These are phyloP conservation scores for Rhabdornis inornatus DNA, from an alignment of 2,113 vertebrate species.

Conservation along the genomic window DNA sequence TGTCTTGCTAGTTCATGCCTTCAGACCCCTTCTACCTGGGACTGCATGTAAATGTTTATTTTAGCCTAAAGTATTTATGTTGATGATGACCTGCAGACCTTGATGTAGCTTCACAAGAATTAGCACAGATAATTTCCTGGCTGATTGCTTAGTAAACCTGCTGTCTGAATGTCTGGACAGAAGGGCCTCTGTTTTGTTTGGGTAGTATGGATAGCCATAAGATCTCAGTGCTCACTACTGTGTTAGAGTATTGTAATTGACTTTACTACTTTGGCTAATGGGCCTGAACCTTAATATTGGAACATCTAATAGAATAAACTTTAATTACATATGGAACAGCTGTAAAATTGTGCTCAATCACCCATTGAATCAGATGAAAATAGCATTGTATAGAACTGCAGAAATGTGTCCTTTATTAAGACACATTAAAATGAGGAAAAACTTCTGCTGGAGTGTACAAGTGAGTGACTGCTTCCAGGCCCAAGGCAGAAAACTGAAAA, in stretches of 20 bases:
- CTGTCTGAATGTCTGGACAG: background rate
- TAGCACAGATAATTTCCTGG: background rate
- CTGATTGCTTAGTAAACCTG: background rate
- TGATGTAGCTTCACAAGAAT: background rate
- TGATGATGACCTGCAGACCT: background rate
- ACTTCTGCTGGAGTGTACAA: background rate
- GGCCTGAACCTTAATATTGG: background rate
- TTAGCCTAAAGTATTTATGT: background rate
- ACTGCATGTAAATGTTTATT: background rate
- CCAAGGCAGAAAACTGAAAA: background rate
- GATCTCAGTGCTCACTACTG: background rate
- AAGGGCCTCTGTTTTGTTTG: background rate
- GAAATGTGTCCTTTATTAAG: background rate
- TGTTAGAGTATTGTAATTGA: background rate
- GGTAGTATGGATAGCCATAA: background rate
- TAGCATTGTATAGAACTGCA: background rate
- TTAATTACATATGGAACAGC: background rate
- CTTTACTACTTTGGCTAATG: background rate
- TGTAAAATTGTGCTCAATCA: background rate
- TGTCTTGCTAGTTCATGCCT: background rate
- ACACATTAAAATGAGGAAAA: background rate
- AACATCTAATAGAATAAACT: background rate
- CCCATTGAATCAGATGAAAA: background rate
- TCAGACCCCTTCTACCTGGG: background rate
- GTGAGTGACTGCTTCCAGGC: background rate